Evolutionary conservation across 2,888 invertebrate species (phyloP).

Genomic region (Dicyrtoma fusca): DNA sequence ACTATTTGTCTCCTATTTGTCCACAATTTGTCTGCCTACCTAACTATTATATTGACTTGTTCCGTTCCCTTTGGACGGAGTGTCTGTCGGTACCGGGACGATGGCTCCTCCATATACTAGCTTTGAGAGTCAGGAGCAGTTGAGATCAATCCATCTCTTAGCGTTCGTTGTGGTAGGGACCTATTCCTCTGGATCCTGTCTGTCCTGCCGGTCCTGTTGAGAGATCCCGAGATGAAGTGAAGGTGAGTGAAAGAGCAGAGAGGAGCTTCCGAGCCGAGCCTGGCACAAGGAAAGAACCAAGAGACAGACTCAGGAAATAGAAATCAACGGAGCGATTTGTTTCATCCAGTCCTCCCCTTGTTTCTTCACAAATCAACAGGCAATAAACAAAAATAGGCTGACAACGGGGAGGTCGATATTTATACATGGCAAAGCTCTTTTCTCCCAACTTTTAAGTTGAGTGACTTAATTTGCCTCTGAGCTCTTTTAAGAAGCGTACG

Average conservation of each 20-base stretch:
- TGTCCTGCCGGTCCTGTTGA: constrained; percentile 14
- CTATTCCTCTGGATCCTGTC: background rate
- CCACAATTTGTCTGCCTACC: too few relatives aligned
- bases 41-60: too few relatives aligned
- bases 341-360: constrained; percentile 38
- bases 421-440: constrained; percentile 20
- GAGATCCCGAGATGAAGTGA: constrained; percentile 13
- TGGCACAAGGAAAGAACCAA: background rate
- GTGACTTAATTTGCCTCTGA: constrained; percentile 31
- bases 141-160: too few relatives aligned
- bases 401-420: constrained; percentile 36
- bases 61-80: too few relatives aligned
- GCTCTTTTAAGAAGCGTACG: constrained; percentile 7
- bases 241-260: constrained; percentile 27
- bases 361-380: constrained; percentile 55
- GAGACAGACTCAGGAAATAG: constrained; percentile 46
- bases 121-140: too few relatives aligned
- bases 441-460: constrained; percentile 16
- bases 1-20: too few relatives aligned
- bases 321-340: constrained; percentile 55
- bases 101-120: too few relatives aligned
- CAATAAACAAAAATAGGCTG: constrained; percentile 53
- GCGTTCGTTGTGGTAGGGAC: background rate
- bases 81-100: too few relatives aligned
- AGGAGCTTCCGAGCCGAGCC: too few relatives aligned